Evolutionary conservation across 2,113 vertebrate genomes (phyloP).

Genomic region (Athene cunicularia): DNA sequence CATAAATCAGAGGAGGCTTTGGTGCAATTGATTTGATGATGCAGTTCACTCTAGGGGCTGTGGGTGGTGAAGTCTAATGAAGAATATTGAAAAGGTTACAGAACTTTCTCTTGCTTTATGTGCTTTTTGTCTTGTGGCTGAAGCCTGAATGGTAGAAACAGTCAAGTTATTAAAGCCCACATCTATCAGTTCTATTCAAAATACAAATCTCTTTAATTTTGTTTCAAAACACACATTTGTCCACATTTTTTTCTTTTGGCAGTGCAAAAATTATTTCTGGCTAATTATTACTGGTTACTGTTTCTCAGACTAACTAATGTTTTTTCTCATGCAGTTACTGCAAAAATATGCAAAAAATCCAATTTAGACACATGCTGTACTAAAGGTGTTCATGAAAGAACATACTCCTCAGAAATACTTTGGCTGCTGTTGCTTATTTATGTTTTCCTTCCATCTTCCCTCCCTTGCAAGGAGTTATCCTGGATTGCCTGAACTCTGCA

Average conservation of each 20-base stretch:
- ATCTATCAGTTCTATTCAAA: background rate
- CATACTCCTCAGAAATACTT: background rate
- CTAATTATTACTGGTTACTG: background rate
- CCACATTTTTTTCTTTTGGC: background rate
- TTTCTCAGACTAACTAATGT: background rate
- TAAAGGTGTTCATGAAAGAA: background rate
- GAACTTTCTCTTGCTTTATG: constrained; percentile 33
- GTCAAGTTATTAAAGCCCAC: background rate
- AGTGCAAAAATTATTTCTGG: background rate
- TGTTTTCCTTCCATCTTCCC: background rate
- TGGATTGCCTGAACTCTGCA: background rate
- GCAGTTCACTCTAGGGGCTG: constrained; percentile 62
- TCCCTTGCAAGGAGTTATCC: background rate
- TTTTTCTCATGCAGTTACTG: background rate
- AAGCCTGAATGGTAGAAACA: background rate
- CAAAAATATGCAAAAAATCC: background rate
- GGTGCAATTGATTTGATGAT: constrained; percentile 73
- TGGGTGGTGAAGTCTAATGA: constrained; percentile 61
- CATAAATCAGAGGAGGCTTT: constrained; percentile 66
- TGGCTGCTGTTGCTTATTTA: background rate
- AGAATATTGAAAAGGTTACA: constrained; percentile 70
- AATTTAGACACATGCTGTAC: background rate
- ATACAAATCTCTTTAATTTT: background rate
- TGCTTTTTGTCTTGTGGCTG: constrained; percentile 39
- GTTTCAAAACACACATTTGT: background rate